These are phyloP conservation scores for Sesia bembeciformis DNA, from an alignment of 2,888 invertebrate species.

Conservation along the genomic window DNA sequence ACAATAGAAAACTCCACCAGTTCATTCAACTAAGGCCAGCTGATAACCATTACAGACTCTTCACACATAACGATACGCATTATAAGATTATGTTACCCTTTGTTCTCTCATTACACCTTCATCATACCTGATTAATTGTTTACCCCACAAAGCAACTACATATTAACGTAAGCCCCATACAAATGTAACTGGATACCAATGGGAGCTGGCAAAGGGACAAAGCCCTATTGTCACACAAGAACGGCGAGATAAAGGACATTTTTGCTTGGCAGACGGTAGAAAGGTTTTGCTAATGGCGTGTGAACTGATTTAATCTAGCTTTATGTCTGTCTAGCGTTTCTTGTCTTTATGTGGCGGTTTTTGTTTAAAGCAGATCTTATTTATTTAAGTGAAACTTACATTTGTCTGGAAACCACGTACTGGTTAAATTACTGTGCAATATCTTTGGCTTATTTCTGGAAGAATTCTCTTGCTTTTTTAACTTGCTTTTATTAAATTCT, in stretches of 20 bases:
- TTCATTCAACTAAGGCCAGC: too few species aligned
- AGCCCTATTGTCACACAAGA: neutral
- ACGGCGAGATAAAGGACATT: conserved; percentile 16
- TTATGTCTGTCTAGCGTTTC: conserved; percentile 22
- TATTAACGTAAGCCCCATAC: conserved; percentile 9
- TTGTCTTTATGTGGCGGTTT: conserved; percentile 31
- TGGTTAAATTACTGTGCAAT: neutral
- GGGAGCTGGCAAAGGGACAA: conserved; percentile 1
- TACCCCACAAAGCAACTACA: conserved; percentile 15
- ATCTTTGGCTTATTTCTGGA: neutral
- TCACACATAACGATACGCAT: conserved; percentile 14
- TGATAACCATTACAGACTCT: neutral
- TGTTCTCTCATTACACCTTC: conserved; percentile 29
- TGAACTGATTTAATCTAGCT: conserved; percentile 54
- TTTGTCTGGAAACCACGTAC: neutral
- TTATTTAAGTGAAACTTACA: conserved; percentile 4
- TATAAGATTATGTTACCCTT: conserved; percentile 25
- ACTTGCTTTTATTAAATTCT: too few species aligned
- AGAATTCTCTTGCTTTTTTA: neutral
- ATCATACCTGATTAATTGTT: conserved; percentile 48
- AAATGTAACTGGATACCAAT: conserved; percentile 5
- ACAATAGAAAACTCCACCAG: too few species aligned
- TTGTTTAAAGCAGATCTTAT: conserved; percentile 7
- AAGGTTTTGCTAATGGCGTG: conserved; percentile 48
- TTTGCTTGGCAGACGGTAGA: conserved; percentile 17